Base-by-base conservation (phyloP, 1,140 invertebrate genomes). In the Geopemphigus sp. region DNA sequence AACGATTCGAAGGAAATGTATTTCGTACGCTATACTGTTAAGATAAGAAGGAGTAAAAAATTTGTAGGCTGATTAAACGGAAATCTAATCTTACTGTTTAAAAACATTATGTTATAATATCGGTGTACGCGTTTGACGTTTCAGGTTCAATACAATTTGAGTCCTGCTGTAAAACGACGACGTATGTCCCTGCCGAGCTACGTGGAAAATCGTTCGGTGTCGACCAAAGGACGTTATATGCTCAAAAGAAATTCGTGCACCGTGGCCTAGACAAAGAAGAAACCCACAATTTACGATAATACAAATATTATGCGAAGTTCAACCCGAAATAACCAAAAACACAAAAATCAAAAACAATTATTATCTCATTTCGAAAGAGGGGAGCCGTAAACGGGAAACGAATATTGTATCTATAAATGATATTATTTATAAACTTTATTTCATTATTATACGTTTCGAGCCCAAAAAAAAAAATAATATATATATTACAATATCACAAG, bases 161-260 rank as follows among this genome's bases (percentile, higher is more conserved):
- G 85, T 81, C 87, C 87, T 1, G 87, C 87, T 0, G 85, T 88
- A 29, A 83, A 86, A 63, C 76, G 87, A 59, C 83, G 88, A 45
- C 84, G 88, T 14, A 87, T 88, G 81, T 88, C 87, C 11, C 82
- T 88, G 26, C 88, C 88, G n/a, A 83, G 59, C 47, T 84, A 83
- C 76, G 82, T 80, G 26, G 82, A 57, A 68, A 80, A 57, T 39
- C 81, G 82, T 39, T 82, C 82, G 22, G 73, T 56, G 14, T 81
- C 82, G 4, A 70, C 81, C 26, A 82, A 82, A 59, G 74, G 70
- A 39, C 83, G 83, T 50, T 80, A 82, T 63, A 83, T 83, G 82
- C 81, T 85, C n/a, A 85, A 85, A 81, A 81, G 85, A 39, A 85
- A 85, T 73, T 85, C 85, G 15, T 85, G 85, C 68, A 84, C 84